phyloP scores from a whole-genome alignment of 2,113 vertebrate genomes.

The Pygoscelis antarcticus region DNA sequence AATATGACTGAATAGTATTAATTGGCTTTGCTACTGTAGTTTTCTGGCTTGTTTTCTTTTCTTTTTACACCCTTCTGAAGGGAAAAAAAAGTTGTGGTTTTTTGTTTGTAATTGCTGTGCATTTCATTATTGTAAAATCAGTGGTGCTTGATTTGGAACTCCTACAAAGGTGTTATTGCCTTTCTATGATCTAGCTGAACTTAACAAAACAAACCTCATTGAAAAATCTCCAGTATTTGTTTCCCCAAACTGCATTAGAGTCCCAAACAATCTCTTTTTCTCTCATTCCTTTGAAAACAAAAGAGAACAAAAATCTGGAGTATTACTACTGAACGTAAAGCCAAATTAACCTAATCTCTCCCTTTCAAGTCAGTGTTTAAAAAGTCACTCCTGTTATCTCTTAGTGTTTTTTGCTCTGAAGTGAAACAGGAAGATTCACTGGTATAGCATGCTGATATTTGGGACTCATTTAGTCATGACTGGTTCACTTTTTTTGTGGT shows the following conservation, averaged over 20 bases:
- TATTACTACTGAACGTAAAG: not conserved
- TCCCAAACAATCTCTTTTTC: not conserved
- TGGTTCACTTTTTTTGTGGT: not conserved
- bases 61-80: not conserved
- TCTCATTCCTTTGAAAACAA: not conserved
- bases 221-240: not conserved
- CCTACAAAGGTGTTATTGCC: not conserved
- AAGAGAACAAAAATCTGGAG: not conserved
- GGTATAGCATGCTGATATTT: not conserved
- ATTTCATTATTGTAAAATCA: not conserved
- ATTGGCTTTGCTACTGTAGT: not conserved
- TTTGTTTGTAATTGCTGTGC: not conserved
- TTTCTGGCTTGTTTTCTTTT: not conserved
- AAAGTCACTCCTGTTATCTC: not conserved
- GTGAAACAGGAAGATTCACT: not conserved
- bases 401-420: not conserved
- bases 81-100: not conserved
- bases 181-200: not conserved
- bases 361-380: not conserved
- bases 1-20: not conserved
- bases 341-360: not conserved
- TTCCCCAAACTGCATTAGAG: not conserved
- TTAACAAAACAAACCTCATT: not conserved
- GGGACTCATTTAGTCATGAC: not conserved
- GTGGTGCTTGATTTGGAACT: not conserved